A percentile compares a stretch with the other conserved stretches of the same genome.
Conservation (phyloP, 2,113 vertebrate species). For the Anolis sagrei region DNA sequence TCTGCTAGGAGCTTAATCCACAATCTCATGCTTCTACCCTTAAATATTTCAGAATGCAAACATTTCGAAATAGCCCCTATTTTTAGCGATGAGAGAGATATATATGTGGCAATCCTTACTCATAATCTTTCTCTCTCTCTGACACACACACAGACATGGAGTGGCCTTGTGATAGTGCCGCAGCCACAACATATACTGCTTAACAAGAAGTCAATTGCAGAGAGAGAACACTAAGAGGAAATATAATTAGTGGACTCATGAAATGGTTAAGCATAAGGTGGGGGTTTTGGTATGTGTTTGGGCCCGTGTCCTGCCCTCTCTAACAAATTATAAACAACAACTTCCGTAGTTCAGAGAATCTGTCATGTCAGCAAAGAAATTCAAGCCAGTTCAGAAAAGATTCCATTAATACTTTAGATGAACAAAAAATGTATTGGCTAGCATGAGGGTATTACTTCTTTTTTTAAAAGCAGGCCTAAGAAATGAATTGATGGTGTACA, state of each 20-base stretch:
- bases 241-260: not conserved
- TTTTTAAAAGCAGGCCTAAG: not conserved
- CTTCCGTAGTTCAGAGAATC: not conserved
- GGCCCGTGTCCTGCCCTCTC: not conserved
- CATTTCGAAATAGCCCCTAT: slow-evolving; percentile 25
- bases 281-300: not conserved
- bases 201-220: not conserved
- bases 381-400: not conserved
- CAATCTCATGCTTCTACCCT: slow-evolving; percentile 41
- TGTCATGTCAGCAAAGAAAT: not conserved
- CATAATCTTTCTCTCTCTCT: too few relatives aligned
- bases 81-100: slow-evolving; percentile 29
- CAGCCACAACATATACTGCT: not conserved
- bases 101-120: slow-evolving; percentile 21
- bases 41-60: slow-evolving; percentile 50
- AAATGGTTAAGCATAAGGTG: not conserved
- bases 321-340: not conserved
- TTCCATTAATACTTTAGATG: not conserved
- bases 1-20: slow-evolving; percentile 45
- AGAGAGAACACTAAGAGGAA: not conserved
- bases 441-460: not conserved
- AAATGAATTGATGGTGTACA: not conserved
- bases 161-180: slow-evolving; percentile 40
- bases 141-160: not conserved
- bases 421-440: not conserved